Evolutionary conservation across 1,140 invertebrate genomes (phyloP).

Genomic region (Brachionus sp.): DNA sequence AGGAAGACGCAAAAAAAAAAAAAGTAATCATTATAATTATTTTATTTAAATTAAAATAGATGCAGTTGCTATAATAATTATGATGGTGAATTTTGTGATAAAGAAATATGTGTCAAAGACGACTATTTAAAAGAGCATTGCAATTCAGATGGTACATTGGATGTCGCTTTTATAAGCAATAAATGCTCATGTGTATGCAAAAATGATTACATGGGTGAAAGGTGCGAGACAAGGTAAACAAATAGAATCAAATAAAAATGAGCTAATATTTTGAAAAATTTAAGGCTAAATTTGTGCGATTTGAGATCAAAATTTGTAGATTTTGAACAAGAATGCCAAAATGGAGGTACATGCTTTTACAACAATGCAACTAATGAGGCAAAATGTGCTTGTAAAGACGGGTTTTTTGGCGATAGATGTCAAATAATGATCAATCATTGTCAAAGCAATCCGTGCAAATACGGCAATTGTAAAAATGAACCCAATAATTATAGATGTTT

Average conservation of each 20-base stretch:
- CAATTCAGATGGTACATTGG: background rate
- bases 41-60: background rate
- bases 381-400: constrained; percentile 2
- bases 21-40: background rate
- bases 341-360: constrained; percentile 31
- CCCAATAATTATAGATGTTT: background rate
- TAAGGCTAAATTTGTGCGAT: constrained; percentile 16
- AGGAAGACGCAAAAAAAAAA: no score
- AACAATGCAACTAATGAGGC: constrained; percentile 3
- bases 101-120: background rate
- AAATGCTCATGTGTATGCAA: constrained; percentile 34
- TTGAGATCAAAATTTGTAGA: constrained; percentile 32
- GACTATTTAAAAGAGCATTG: constrained; percentile 1
- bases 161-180: background rate
- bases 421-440: constrained; percentile 21
- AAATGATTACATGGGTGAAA: background rate
- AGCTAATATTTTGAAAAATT: background rate
- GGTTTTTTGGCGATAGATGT: constrained; percentile 16
- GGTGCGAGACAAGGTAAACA: background rate
- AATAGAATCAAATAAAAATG: background rate
- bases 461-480: constrained; percentile 29
- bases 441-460: constrained; percentile 27
- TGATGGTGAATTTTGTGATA: constrained; percentile 24
- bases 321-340: constrained; percentile 39
- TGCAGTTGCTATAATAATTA: constrained; percentile 8